Percentiles rank a stretch among this genome's conserved stretches.
Conservation (phyloP, 2,888 invertebrate species). For the Tupiocoris notatus region DNA sequence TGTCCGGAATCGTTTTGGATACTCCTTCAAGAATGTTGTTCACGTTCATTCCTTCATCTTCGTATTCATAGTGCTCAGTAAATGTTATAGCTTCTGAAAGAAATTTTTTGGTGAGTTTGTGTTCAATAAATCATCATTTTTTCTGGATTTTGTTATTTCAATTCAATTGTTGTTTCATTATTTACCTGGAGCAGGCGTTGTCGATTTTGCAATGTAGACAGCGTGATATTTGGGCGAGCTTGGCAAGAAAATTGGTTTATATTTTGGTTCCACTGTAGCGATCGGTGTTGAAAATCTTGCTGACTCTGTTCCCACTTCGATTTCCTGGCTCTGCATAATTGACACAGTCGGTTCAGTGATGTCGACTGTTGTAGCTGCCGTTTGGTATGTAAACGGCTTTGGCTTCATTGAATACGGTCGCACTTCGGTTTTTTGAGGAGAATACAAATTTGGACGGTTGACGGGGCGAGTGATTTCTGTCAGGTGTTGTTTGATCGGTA, state of each 20-base stretch:
- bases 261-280: constrained; percentile 38
- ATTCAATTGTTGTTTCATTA: background rate
- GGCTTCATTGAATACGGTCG: background rate
- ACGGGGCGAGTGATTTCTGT: constrained; percentile 19
- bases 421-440: background rate
- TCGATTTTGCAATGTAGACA: constrained; percentile 24
- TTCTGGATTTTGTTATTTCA: background rate
- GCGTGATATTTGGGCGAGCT: constrained; percentile 23
- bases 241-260: constrained; percentile 20
- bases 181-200: constrained; percentile 20
- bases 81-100: background rate
- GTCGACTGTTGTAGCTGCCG: background rate
- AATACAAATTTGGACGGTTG: background rate
- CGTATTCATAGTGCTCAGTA: constrained; percentile 26
- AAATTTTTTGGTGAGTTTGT: background rate
- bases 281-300: constrained; percentile 4
- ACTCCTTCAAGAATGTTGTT: constrained; percentile 67
- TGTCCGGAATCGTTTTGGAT: constrained; percentile 73
- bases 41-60: constrained; percentile 39
- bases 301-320: constrained; percentile 27
- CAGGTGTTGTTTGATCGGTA: constrained; percentile 26
- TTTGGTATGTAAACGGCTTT: background rate
- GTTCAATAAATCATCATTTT: background rate
- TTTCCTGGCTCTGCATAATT: constrained; percentile 49
- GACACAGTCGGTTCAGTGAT: constrained; percentile 40